These are phyloP conservation scores for Harlomillsia oculata DNA, from an alignment of 1,140 invertebrate species.

Conservation along the genomic window DNA sequence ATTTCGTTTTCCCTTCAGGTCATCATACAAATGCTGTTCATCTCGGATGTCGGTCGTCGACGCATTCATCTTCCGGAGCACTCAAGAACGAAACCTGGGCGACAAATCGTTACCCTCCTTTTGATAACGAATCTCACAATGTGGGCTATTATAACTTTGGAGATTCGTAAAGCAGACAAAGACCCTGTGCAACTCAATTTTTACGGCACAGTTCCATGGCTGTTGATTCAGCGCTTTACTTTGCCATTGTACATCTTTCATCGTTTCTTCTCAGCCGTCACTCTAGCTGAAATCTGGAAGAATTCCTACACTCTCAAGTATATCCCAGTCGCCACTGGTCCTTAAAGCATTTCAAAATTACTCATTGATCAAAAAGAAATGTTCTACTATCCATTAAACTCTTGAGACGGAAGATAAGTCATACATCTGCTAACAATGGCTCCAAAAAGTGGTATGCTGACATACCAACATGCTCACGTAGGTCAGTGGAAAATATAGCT, in stretches of 20 bases:
- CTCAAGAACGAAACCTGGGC: slow-evolving; percentile 82
- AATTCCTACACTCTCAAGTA: slow-evolving; percentile 67
- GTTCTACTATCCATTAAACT: neutral
- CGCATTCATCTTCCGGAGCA: slow-evolving; percentile 82
- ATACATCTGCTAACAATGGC: neutral
- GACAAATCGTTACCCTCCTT: slow-evolving; percentile 89
- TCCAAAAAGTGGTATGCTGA: too few relatives aligned
- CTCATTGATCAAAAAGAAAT: neutral
- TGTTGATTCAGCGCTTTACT: slow-evolving; percentile 83
- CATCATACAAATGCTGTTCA: slow-evolving; percentile 84
- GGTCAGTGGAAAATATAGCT: slow-evolving; percentile 11
- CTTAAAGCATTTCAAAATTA: slow-evolving; percentile 15
- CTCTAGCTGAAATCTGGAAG: slow-evolving; percentile 95
- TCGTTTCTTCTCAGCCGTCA: slow-evolving; percentile 92
- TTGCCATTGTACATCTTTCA: slow-evolving; percentile 93
- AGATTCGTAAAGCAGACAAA: slow-evolving; percentile 48
- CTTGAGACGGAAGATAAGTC: neutral
- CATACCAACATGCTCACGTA: slow-evolving; percentile 24
- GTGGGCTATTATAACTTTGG: slow-evolving; percentile 93
- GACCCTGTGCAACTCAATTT: slow-evolving; percentile 64
- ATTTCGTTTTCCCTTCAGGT: slow-evolving; percentile 55
- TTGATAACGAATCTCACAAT: slow-evolving; percentile 89
- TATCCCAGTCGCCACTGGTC: slow-evolving; percentile 33
- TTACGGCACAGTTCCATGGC: slow-evolving; percentile 89
- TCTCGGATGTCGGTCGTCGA: slow-evolving; percentile 82